phyloP scores from a whole-genome alignment of 37 sponge, comb jelly and placozoan species.

The Theonella swinhoei region DNA sequence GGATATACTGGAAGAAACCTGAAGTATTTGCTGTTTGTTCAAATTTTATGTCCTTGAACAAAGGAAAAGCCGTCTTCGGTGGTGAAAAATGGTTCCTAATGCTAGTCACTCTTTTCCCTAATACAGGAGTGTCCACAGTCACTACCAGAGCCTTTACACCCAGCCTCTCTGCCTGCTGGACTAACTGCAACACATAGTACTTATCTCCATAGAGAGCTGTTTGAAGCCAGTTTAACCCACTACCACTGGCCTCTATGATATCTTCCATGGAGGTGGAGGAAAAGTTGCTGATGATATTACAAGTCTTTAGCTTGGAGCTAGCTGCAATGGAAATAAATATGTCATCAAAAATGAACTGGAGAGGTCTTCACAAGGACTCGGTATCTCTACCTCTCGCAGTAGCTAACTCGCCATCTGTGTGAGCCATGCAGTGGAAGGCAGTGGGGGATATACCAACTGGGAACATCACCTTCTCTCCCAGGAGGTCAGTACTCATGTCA shows the following conservation, averaged over 20 bases:
- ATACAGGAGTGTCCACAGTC: conserved; percentile 77
- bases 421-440: conserved; percentile 91
- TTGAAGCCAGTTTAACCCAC: conserved; percentile 84
- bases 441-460: conserved; percentile 91
- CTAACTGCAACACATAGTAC: conserved; percentile 33
- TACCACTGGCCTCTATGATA: conserved; percentile 50
- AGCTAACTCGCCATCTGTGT: conserved; percentile 83
- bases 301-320: conserved; percentile 38
- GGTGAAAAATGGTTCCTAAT: conserved; percentile 62
- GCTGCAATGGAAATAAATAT: conserved; percentile 29
- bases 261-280: conserved; percentile 76
- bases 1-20: conserved; percentile 40
- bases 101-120: conserved; percentile 63
- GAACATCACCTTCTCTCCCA: conserved; percentile 69
- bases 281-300: conserved; percentile 82
- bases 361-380: too few species aligned
- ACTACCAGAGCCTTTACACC: conserved; percentile 86
- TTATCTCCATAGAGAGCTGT: conserved; percentile 73
- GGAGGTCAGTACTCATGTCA: conserved; percentile 38
- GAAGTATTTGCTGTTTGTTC: too few species aligned
- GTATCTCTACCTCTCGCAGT: conserved; percentile 85
- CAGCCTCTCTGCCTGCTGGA: conserved; percentile 65
- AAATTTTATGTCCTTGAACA: conserved; percentile 26
- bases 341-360: too few species aligned
- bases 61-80: conserved; percentile 63